Conservation (phyloP, 2,797 vertebrate species). For the Gobio occitaniae region DNA sequence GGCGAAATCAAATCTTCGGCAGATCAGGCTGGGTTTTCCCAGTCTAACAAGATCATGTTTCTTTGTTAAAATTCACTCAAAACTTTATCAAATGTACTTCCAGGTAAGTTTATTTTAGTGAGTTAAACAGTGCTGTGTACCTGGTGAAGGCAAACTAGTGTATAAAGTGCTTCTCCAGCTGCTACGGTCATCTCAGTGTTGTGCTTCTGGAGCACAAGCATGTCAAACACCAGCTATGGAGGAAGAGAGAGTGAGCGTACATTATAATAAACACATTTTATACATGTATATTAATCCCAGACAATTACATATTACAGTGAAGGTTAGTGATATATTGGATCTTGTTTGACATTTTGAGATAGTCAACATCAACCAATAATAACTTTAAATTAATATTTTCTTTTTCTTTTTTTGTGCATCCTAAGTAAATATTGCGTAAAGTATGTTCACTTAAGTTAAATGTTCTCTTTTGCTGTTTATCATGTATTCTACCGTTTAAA, state of each 20-base stretch:
- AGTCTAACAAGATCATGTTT: neutral
- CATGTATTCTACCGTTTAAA: neutral
- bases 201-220: constrained; percentile 99
- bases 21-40: no score
- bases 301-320: neutral
- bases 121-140: constrained; percentile 73
- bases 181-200: constrained; percentile 98
- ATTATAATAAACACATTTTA: neutral
- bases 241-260: constrained; percentile 38
- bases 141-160: constrained; percentile 97
- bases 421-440: neutral
- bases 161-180: constrained; percentile 97
- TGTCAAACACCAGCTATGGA: constrained; percentile 97
- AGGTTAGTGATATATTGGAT: neutral
- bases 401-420: neutral
- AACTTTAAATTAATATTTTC: neutral
- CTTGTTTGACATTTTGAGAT: neutral
- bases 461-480: neutral
- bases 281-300: neutral
- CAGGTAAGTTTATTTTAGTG: neutral
- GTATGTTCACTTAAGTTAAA: neutral
- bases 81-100: neutral
- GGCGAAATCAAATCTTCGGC: no score
- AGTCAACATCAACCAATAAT: neutral
- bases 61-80: neutral